Percentiles rank a stretch among this genome's conserved stretches.
Evolutionary conservation across 2,797 vertebrate genomes (phyloP).

Genomic region (Paratrypauchen microcephalus): DNA sequence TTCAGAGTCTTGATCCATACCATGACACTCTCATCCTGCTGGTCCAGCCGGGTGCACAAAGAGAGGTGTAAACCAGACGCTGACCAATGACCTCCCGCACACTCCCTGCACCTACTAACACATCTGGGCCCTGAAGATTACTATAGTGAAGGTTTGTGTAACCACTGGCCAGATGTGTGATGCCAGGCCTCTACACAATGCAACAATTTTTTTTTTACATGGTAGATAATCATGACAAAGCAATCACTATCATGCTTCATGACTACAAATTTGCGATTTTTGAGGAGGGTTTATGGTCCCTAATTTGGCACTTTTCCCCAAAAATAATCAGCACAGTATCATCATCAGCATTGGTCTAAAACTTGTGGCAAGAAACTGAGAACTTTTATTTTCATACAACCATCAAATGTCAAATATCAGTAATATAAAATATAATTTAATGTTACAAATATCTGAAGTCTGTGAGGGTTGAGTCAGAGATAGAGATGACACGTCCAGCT

Average conservation of each 20-base stretch:
- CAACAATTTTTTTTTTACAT: neutral
- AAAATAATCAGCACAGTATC: no score
- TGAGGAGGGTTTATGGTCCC: no score
- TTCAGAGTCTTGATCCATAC: conserved; percentile 78
- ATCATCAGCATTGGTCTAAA: no score
- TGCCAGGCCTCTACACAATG: neutral
- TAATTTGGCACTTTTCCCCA: no score
- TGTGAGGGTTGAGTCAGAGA: conserved; percentile 60
- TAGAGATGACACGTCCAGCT: conserved; percentile 53
- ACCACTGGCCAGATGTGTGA: conserved; percentile 40
- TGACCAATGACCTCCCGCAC: conserved; percentile 70
- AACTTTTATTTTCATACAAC: neutral
- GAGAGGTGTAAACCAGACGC: conserved; percentile 66
- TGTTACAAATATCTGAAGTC: neutral
- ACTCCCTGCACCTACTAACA: conserved; percentile 66
- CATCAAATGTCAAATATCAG: neutral
- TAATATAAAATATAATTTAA: no score
- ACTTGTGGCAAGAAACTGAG: no score
- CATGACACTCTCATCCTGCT: conserved; percentile 43
- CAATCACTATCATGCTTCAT: conserved; percentile 5
- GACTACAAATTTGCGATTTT: no score
- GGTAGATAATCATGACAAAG: neutral
- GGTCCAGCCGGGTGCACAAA: conserved; percentile 29
- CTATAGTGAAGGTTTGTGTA: conserved; percentile 72
- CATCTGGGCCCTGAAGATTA: conserved; percentile 43